Evolutionary conservation across 2,113 vertebrate species (phyloP).

Genomic region (Amphiprion percula): DNA sequence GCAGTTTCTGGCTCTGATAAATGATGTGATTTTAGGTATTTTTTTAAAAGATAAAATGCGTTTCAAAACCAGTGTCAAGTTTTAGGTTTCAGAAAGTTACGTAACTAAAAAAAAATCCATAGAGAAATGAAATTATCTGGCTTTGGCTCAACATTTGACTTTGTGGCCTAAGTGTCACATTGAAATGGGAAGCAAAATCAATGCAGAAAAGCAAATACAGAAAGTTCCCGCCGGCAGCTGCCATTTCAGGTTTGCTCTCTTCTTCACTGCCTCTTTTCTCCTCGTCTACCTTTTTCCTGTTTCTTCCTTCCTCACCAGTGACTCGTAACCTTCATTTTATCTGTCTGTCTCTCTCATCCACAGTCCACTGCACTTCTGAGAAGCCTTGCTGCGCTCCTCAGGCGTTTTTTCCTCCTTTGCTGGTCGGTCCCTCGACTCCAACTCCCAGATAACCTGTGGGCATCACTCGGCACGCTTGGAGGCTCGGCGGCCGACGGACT

Average conservation of each 20-base stretch:
- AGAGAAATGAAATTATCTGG: conserved; percentile 9
- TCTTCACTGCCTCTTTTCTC: conserved; percentile 2
- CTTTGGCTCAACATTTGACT: conserved; percentile 14
- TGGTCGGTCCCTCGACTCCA: neutral
- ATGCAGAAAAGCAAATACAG: accelerated
- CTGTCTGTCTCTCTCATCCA: conserved; percentile 15
- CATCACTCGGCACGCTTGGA: conserved; percentile 2
- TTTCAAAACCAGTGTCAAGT: no score
- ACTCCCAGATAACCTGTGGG: conserved; percentile 30
- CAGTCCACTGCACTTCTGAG: conserved; percentile 47
- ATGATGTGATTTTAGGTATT: no score
- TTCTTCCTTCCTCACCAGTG: conserved; percentile 3
- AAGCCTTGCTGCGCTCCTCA: conserved; percentile 17
- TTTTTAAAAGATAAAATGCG: no score
- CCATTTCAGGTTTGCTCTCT: conserved; percentile 7
- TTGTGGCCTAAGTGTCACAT: neutral
- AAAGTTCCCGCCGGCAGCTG: conserved; percentile 8
- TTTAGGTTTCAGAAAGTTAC: no score
- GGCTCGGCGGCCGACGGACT: conserved; percentile 1
- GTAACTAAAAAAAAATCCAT: neutral
- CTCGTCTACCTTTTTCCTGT: neutral
- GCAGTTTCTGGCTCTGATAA: no score
- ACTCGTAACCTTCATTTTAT: conserved; percentile 33
- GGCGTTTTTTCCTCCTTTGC: neutral
- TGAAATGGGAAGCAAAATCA: conserved; percentile 5